Evolutionary conservation across 2,888 invertebrate genomes (phyloP), one percentile per base, ranked within the genome.

Genomic region (Kryphioiulus occultus): DNA sequence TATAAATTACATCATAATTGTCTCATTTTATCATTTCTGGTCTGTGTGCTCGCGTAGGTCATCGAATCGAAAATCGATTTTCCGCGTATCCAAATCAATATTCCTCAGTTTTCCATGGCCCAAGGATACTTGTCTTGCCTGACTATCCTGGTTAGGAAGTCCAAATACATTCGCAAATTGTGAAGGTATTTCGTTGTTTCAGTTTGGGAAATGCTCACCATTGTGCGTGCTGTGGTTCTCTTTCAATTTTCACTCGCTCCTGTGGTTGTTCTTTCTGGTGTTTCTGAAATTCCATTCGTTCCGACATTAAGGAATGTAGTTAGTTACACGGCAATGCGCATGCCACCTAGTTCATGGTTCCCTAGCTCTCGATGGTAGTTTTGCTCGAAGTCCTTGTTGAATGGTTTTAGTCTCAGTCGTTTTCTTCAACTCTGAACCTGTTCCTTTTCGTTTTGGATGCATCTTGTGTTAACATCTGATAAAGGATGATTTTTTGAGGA

Each of bases 51-150:
- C 85, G 53, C 88, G 22, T 89, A 92, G 92, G 95, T 96, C 87
- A 95, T 97, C 91, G 95, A 95, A 89, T 96, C 97, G 90, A 96
- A 95, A 93, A 95, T 97, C 82, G 96, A 96, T 91, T 96, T 95
- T 91, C 94, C 96, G 32, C 94, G 96, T 90, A 94, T 96, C 91
- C 95, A 95, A 7, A 93, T 97, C 88, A 94, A 95, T 90, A 95
- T 96, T 91, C 95, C 95, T 1, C 96, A 97, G 92, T 93, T 98
- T 90, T 94, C 95, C 78, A 96, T 96, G 92, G 94, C 95, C 85
- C 95, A 95, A 85, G 95, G 95, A 88, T 96, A 96, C 85, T 93
- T 98, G 89, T 95, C 95, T 88, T 96, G 97, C 84, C 95, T 96
- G 91, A 96, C 96, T 91, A 93, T 98, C 89, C 93, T 98, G 91